A percentile compares a stretch with the other conserved stretches of the same genome.
These are phyloP conservation scores for Leptestheria dahalacensis DNA, from an alignment of 1,140 invertebrate species.

Conservation along the genomic window DNA sequence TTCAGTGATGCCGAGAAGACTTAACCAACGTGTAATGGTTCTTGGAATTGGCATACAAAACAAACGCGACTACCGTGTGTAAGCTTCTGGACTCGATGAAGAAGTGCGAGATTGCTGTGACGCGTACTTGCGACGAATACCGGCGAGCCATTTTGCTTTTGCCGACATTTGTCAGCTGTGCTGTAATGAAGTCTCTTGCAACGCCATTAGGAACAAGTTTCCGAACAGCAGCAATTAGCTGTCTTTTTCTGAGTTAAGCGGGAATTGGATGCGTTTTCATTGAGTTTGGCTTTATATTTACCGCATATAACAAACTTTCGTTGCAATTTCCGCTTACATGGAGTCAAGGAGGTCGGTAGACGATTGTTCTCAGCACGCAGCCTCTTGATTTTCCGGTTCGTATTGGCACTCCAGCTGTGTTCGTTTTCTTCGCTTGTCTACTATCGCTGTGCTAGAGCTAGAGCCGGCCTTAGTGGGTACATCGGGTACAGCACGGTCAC, in stretches of 20 bases:
- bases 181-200: background rate
- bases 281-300: background rate
- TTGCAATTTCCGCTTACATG: background rate
- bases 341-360: background rate
- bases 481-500: too few species aligned
- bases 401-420: too few species aligned
- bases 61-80: background rate
- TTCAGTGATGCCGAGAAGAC: background rate
- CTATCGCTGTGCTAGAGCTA: too few species aligned
- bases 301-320: background rate
- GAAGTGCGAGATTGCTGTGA: background rate
- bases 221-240: background rate
- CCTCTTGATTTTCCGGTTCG: background rate
- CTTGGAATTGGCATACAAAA: background rate
- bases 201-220: background rate
- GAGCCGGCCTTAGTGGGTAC: too few species aligned
- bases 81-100: background rate
- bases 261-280: background rate
- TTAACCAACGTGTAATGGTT: background rate
- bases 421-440: too few species aligned
- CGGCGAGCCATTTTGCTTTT: background rate
- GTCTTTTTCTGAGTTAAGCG: background rate
- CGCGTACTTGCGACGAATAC: background rate
- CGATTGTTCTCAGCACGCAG: background rate
- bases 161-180: background rate